phyloP scores from a whole-genome alignment of 2,888 invertebrate genomes.

The Agrotis puta region DNA sequence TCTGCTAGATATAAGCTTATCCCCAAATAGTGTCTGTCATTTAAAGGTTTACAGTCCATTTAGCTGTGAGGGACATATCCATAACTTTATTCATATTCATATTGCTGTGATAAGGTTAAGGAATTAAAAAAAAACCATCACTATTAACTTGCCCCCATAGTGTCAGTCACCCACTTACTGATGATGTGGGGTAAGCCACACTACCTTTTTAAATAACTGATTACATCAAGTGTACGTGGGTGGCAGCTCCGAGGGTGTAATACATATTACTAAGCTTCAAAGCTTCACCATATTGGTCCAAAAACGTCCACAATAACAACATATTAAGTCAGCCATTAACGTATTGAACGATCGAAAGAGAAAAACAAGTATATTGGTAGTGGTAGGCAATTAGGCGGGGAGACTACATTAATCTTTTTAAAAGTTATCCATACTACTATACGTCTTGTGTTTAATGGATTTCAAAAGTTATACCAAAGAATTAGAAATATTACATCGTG shows the following conservation, averaged over 20 bases:
- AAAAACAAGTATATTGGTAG: background rate
- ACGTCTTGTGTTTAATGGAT: background rate
- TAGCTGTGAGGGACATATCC: background rate
- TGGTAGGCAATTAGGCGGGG: background rate
- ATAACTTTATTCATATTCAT: background rate
- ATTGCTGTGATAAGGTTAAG: background rate
- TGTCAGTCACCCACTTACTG: constrained; percentile 2
- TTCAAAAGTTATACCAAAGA: background rate
- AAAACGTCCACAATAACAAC: constrained; percentile 5
- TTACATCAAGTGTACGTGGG: constrained; percentile 9
- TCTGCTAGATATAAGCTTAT: background rate
- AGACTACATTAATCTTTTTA: background rate
- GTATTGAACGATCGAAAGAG: background rate
- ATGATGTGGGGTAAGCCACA: background rate
- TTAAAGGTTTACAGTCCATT: background rate
- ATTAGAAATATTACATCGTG: constrained; percentile 15
- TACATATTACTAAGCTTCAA: constrained; percentile 23
- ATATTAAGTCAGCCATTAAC: background rate
- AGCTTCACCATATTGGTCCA: constrained; percentile 7
- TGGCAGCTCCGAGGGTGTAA: constrained; percentile 12
- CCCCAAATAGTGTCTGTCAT: background rate
- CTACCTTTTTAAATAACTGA: constrained; percentile 15
- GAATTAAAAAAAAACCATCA: background rate
- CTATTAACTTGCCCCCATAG: background rate
- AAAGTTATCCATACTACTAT: background rate